These are phyloP conservation scores for Phrynocephalus forsythii DNA, from an alignment of 2,797 vertebrate genomes.

Conservation along the genomic window DNA sequence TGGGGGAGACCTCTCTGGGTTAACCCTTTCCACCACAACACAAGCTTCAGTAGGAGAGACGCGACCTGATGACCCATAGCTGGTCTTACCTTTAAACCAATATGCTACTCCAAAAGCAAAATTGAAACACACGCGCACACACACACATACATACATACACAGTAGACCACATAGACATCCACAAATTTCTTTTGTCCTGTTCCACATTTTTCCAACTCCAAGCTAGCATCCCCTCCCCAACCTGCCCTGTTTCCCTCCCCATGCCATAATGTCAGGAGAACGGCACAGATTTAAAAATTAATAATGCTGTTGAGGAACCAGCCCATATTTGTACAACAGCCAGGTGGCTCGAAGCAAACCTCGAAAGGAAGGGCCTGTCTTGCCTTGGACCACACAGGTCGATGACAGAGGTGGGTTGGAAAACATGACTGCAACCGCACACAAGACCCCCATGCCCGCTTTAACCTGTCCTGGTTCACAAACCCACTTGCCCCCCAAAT, in stretches of 20 bases:
- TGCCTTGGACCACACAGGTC: constrained; percentile 1
- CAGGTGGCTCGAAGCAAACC: neutral
- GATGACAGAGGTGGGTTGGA: constrained; percentile 11
- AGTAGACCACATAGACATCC: too few species aligned
- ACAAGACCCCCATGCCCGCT: constrained; percentile 23
- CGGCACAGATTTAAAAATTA: constrained; percentile 27
- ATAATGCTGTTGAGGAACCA: neutral
- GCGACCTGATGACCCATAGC: neutral
- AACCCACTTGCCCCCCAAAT: neutral
- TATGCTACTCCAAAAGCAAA: constrained; percentile 11
- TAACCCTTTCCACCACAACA: neutral
- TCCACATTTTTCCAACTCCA: neutral
- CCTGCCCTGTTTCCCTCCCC: neutral
- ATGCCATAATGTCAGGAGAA: neutral
- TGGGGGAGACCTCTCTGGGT: too few species aligned
- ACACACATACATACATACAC: constrained; percentile 16
- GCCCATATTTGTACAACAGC: constrained; percentile 21
- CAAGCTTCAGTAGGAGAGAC: neutral
- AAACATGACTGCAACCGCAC: constrained; percentile 26
- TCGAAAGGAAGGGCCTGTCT: constrained; percentile 4
- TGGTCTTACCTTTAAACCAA: constrained; percentile 24
- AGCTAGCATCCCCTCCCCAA: neutral
- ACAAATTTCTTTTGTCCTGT: neutral
- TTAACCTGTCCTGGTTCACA: constrained; percentile 22
- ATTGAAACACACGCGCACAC: constrained; percentile 17